Evolutionary conservation across 2,888 invertebrate species (phyloP).

Genomic region (Sphaerophoria rueppellii): DNA sequence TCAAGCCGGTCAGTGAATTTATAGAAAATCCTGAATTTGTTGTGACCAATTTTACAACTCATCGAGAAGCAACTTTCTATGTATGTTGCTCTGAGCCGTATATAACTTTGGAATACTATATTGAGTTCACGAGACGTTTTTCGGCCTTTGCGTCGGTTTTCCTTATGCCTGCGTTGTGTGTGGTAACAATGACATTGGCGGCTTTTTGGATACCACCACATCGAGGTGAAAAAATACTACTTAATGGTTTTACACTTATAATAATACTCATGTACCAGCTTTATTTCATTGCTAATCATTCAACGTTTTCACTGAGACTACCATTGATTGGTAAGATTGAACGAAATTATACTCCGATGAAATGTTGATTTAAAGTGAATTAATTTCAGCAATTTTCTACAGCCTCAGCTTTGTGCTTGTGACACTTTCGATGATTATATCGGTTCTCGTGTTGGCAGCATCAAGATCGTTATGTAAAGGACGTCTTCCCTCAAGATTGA

Average conservation of each 20-base stretch:
- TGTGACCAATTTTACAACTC: conserved; percentile 80
- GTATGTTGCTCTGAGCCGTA: conserved; percentile 84
- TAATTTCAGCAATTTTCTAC: conserved; percentile 83
- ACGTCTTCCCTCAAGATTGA: conserved; percentile 68
- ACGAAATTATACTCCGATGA: neutral
- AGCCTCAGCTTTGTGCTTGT: conserved; percentile 83
- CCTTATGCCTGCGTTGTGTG: conserved; percentile 84
- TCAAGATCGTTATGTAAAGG: conserved; percentile 72
- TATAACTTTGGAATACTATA: conserved; percentile 83
- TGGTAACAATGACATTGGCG: conserved; percentile 84
- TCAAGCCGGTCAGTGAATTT: conserved; percentile 41
- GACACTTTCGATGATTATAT: conserved; percentile 82
- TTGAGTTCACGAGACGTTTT: conserved; percentile 83
- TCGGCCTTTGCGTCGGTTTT: conserved; percentile 84
- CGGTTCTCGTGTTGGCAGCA: conserved; percentile 82
- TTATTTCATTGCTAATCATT: conserved; percentile 84
- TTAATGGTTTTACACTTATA: conserved; percentile 84
- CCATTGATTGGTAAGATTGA: conserved; percentile 80
- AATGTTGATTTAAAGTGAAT: neutral
- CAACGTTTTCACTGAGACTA: conserved; percentile 79
- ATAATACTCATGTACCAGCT: conserved; percentile 84
- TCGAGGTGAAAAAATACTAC: conserved; percentile 85
- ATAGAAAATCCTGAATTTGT: conserved; percentile 76
- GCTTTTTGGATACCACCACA: conserved; percentile 85
- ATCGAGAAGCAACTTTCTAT: conserved; percentile 79